phyloP scores from a whole-genome alignment of 1,140 invertebrate genomes.

The Wiebesia pumilae region DNA sequence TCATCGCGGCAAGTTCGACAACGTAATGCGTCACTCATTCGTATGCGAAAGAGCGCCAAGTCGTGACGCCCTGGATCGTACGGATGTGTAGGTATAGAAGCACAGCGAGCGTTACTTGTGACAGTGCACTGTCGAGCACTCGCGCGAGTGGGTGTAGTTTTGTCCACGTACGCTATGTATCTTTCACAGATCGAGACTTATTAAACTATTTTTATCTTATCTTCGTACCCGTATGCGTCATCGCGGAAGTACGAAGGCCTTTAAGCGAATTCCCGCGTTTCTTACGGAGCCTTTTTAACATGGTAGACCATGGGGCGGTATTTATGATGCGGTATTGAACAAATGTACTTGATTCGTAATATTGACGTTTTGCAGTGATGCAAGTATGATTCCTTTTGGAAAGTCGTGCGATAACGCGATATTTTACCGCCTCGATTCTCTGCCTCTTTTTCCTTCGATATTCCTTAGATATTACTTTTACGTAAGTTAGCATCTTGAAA shows the following conservation, averaged over 20 bases:
- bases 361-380: background rate
- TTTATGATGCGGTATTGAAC: background rate
- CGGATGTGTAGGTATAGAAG: no score
- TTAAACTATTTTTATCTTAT: constrained; percentile 11
- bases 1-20: background rate
- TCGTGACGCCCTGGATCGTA: constrained; percentile 4
- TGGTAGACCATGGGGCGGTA: background rate
- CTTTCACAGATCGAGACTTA: background rate
- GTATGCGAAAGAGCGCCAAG: constrained; percentile 29
- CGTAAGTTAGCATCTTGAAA: background rate
- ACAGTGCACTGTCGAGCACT: no score
- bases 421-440: background rate
- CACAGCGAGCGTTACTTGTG: no score
- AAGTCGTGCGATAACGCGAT: background rate
- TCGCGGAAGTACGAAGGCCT: background rate
- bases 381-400: background rate
- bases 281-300: background rate
- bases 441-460: background rate
- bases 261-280: background rate
- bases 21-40: constrained; percentile 38
- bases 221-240: background rate
- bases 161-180: background rate
- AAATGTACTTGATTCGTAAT: constrained; percentile 1
- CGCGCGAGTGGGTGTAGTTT: no score
- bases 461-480: background rate